A percentile compares a stretch with the other conserved stretches of the same genome.
phyloP scores from a whole-genome alignment of 1,140 invertebrate species.

The Drosophila simulans region DNA sequence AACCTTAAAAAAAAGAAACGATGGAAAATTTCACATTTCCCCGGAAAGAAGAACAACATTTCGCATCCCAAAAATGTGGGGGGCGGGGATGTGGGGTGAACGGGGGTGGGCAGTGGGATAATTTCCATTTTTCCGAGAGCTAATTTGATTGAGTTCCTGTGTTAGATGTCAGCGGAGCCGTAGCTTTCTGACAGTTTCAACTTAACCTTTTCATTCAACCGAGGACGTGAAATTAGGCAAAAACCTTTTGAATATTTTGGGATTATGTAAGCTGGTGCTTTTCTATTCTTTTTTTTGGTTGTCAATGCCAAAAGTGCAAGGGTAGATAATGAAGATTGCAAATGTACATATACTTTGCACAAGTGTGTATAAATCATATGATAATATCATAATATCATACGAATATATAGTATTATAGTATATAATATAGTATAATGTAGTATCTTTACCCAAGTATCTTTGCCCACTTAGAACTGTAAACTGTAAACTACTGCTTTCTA shows the following conservation, averaged over 20 bases:
- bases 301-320: too few species aligned
- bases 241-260: neutral
- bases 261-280: too few species aligned
- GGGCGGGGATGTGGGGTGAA: neutral
- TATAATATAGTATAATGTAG: too few species aligned
- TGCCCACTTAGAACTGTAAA: slow-evolving; percentile 3
- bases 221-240: neutral
- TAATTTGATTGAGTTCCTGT: slow-evolving; percentile 81
- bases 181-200: slow-evolving; percentile 20
- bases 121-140: slow-evolving; percentile 34
- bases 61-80: neutral
- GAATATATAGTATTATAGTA: too few species aligned
- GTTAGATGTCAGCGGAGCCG: slow-evolving; percentile 56
- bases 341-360: too few species aligned
- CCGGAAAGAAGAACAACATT: slow-evolving; percentile 16
- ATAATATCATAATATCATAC: too few species aligned
- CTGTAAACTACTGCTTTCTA: neutral
- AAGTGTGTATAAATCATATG: too few species aligned
- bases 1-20: neutral
- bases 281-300: neutral
- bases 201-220: slow-evolving; percentile 36
- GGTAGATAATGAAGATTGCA: too few species aligned
- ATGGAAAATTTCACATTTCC: slow-evolving; percentile 53
- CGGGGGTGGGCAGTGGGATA: neutral
- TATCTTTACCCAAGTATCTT: neutral